phyloP scores from a whole-genome alignment of 2,113 vertebrate genomes.

The Dunckerocampus dactyliophorus region DNA sequence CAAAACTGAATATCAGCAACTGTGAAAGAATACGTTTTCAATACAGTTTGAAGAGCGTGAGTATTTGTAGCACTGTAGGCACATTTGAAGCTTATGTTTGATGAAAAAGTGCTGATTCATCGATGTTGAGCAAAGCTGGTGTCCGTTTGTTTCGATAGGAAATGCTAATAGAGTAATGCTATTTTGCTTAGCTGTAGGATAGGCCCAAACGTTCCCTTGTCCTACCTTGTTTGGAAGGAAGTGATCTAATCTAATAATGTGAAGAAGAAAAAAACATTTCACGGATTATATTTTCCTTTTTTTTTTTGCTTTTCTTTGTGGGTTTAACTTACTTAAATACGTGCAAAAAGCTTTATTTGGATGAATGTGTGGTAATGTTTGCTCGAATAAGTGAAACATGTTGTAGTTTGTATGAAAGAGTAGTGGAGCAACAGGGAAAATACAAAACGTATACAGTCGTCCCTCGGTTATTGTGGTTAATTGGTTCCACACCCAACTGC shows the following conservation, averaged over 20 bases:
- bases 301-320: constrained; percentile 7
- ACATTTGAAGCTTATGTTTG: constrained; percentile 18
- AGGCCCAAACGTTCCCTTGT: constrained; percentile 20
- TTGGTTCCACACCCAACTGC: too few relatives aligned
- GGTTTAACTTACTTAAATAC: background rate
- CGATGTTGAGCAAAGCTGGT: background rate
- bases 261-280: constrained; percentile 30
- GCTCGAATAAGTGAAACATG: background rate
- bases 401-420: background rate
- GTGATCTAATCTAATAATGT: background rate
- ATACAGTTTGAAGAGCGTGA: constrained; percentile 11
- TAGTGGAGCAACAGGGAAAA: background rate
- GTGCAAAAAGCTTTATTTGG: too few relatives aligned
- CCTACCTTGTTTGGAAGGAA: constrained; percentile 4
- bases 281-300: background rate
- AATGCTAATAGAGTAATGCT: constrained; percentile 13
- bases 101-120: background rate
- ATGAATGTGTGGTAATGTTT: too few relatives aligned
- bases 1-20: constrained; percentile 34
- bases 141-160: constrained; percentile 2
- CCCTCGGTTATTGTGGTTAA: too few relatives aligned
- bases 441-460: too few relatives aligned
- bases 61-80: constrained; percentile 16
- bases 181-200: background rate
- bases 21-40: constrained; percentile 32